A percentile compares a stretch with the other conserved stretches of the same genome.
phyloP scores from a whole-genome alignment of 2,888 invertebrate genomes.

The Gastracanthus pulcherrimus region DNA sequence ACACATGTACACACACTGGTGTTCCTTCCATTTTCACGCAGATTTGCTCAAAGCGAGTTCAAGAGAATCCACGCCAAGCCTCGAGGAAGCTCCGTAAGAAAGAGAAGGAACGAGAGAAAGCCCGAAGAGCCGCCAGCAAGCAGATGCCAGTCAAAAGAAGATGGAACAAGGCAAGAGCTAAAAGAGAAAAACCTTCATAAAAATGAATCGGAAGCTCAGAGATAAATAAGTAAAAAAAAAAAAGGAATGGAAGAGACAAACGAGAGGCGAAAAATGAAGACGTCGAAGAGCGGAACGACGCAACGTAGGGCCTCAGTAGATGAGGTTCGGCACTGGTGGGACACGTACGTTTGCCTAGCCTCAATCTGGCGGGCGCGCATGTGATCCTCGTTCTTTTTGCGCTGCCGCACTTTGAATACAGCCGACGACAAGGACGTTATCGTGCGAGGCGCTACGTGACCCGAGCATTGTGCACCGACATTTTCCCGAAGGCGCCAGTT shows the following conservation, averaged over 20 bases:
- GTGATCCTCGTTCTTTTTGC: constrained; percentile 66
- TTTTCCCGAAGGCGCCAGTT: constrained; percentile 64
- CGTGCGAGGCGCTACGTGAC: constrained; percentile 70
- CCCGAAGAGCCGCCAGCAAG: neutral
- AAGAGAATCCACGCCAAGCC: constrained; percentile 38
- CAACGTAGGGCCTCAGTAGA: constrained; percentile 40
- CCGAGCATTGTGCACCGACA: constrained; percentile 61
- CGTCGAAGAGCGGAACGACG: neutral
- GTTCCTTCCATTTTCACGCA: constrained; percentile 68
- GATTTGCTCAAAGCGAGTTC: constrained; percentile 66
- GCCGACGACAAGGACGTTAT: constrained; percentile 68
- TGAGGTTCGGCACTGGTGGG: constrained; percentile 54
- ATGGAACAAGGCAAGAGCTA: no score
- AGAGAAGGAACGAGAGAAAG: no score
- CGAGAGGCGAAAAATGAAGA: neutral
- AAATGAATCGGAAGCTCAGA: constrained; percentile 16
- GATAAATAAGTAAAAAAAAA: neutral
- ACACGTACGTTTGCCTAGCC: constrained; percentile 72
- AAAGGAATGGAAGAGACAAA: neutral
- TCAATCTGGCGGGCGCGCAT: constrained; percentile 69
- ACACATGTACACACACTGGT: no score
- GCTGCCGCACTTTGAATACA: constrained; percentile 66
- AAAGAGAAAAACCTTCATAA: constrained; percentile 36
- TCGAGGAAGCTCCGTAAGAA: no score
- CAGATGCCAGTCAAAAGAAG: no score